Base-by-base conservation (phyloP, 2,888 invertebrate species). In the Arenicola marina region DNA sequence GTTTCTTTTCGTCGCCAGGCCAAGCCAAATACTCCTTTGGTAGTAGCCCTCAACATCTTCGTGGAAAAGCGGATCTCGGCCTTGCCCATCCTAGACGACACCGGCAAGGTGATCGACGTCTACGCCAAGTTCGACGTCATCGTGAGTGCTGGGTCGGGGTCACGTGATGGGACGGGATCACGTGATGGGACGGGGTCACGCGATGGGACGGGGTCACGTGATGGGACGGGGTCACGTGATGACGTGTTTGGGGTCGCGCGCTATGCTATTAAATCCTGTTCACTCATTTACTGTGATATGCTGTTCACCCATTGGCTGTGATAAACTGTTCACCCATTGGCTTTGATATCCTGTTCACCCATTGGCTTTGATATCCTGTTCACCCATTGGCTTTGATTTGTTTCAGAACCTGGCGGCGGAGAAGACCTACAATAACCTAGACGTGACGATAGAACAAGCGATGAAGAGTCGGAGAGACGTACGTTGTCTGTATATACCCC, bases 51-150 rank as follows among this genome's bases (percentile, higher is more conserved):
- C 73, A 91, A 92, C 81, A 93, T 96, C 86, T 97, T 99, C 84
- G 93, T 98, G 53, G 93, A 94, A 78, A 88, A 95, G 77, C 89
- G 97, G 76, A 95, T 98, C 26, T 97, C 96, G 0, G 97, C 98
- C 26, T 86, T 98, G 74, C 98, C 97, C 15, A 89, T 98, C 59
- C 89, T 97, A 29, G 95, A 97, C 84, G 78, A 87, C 7, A 90
- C 94, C 68, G 93, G 94, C 61, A 90, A 91, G 73, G 89, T 98
- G 70, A 91, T 95, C 75, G 96, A 97, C 85, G 96, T 98, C 79
- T 99, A 97, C 86, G 95, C 98, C 78, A 95, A 98, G 86, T 99
- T 98, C 86, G 99, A 98, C 87, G 97, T 97, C 77, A 96, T 98
- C 86, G 97, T 96, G 87, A 91, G 95, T 79, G 32, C 15, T 7